A percentile compares a stretch with the other conserved stretches of the same genome.
phyloP scores from a whole-genome alignment of 1,140 invertebrate species.

The Habropoda laboriosa region DNA sequence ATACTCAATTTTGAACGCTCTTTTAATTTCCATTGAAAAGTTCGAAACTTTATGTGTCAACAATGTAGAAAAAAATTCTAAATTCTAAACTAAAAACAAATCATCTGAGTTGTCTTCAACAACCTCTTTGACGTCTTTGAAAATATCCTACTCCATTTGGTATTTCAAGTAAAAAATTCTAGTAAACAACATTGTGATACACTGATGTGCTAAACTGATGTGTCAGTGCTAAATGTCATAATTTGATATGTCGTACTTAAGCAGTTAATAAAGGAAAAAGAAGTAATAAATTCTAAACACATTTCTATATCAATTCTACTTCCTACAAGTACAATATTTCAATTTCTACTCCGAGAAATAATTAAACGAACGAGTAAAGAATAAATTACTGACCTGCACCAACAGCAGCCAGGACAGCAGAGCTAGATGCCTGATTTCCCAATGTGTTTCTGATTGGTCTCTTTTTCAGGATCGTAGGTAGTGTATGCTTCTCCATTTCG shows the following conservation, averaged over 20 bases:
- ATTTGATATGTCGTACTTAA: no score
- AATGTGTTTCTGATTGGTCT: slow-evolving; percentile 71
- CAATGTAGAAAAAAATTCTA: no score
- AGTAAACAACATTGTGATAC: no score
- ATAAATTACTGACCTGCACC: slow-evolving; percentile 80
- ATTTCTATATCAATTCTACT: background rate
- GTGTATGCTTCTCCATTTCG: slow-evolving; percentile 75
- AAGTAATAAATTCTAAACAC: background rate
- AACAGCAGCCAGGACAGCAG: slow-evolving; percentile 87
- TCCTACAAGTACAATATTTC: background rate
- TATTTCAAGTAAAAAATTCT: background rate
- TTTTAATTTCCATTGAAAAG: no score
- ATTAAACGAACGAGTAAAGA: background rate
- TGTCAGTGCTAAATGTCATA: no score
- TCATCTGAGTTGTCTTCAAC: no score
- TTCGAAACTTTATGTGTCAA: no score
- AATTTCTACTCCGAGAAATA: background rate
- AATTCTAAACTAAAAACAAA: no score
- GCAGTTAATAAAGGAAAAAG: no score
- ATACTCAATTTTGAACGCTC: no score
- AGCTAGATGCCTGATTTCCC: slow-evolving; percentile 72
- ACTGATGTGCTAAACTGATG: no score
- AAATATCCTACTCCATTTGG: background rate
- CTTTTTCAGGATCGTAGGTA: slow-evolving; percentile 64
- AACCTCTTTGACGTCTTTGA: no score